Percentiles rank a stretch among this genome's conserved stretches.
Conservation (phyloP, 2,888 invertebrate species). For the Dynastes tityus region DNA sequence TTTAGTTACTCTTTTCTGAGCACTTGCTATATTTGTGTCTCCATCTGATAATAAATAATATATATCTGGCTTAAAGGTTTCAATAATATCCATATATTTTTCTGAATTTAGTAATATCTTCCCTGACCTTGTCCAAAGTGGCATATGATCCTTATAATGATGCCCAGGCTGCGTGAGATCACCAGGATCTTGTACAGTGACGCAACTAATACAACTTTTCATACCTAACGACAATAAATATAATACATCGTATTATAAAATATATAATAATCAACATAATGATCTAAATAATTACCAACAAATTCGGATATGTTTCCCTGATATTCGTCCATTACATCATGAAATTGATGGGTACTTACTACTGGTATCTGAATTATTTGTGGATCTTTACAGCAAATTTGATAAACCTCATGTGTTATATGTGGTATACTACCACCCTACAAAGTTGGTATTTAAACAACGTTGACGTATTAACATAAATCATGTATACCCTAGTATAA, state of each 20-base stretch:
- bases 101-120: constrained; percentile 78
- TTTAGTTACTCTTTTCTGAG: constrained; percentile 81
- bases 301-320: constrained; percentile 80
- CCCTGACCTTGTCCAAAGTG: constrained; percentile 87
- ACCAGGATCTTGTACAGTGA: constrained; percentile 82
- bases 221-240: constrained; percentile 68
- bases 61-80: constrained; percentile 85
- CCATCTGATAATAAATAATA: constrained; percentile 88
- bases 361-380: constrained; percentile 83
- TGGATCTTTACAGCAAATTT: constrained; percentile 75
- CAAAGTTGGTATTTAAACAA: constrained; percentile 56
- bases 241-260: neutral
- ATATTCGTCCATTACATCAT: constrained; percentile 77
- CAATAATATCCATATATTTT: constrained; percentile 84
- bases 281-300: constrained; percentile 67
- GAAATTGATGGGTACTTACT: constrained; percentile 77
- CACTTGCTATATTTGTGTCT: constrained; percentile 78
- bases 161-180: constrained; percentile 79
- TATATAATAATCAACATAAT: constrained; percentile 4
- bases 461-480: neutral
- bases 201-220: constrained; percentile 71
- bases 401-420: constrained; percentile 83
- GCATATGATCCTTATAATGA: constrained; percentile 80
- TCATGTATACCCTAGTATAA: constrained; percentile 78
- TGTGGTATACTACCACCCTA: constrained; percentile 89